Conservation (phyloP, 2,113 vertebrate genomes). For the Colaptes auratus region DNA sequence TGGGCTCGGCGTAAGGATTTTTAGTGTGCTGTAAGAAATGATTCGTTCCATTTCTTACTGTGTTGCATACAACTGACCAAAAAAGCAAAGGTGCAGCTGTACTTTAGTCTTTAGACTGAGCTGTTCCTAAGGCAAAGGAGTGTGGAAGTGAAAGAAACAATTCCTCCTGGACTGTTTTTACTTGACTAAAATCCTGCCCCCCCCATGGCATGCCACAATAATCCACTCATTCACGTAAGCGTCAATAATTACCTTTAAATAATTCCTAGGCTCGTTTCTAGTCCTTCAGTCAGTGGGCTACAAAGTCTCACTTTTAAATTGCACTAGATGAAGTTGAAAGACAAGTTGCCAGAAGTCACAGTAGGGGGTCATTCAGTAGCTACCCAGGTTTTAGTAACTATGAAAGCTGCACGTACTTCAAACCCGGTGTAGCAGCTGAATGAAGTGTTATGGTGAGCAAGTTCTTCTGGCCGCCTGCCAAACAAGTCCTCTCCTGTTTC, state of each 20-base stretch:
- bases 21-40: background rate
- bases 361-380: background rate
- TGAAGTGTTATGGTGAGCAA: background rate
- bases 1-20: background rate
- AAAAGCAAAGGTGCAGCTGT: background rate
- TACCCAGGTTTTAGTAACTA: background rate
- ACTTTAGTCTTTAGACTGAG: background rate
- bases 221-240: background rate
- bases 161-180: background rate
- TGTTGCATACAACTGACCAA: background rate
- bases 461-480: background rate
- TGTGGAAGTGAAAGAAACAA: background rate
- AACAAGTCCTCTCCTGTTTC: background rate
- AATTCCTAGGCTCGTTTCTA: background rate
- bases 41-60: background rate
- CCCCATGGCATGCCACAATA: background rate
- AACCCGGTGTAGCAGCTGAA: background rate
- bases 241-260: background rate
- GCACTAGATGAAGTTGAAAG: background rate
- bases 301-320: background rate
- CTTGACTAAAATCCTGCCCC: background rate
- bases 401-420: background rate
- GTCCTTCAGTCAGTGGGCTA: background rate
- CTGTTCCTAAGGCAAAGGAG: background rate
- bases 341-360: background rate